Base-by-base conservation (phyloP, 2,888 invertebrate species). In the Argyresthia goedartella region DNA sequence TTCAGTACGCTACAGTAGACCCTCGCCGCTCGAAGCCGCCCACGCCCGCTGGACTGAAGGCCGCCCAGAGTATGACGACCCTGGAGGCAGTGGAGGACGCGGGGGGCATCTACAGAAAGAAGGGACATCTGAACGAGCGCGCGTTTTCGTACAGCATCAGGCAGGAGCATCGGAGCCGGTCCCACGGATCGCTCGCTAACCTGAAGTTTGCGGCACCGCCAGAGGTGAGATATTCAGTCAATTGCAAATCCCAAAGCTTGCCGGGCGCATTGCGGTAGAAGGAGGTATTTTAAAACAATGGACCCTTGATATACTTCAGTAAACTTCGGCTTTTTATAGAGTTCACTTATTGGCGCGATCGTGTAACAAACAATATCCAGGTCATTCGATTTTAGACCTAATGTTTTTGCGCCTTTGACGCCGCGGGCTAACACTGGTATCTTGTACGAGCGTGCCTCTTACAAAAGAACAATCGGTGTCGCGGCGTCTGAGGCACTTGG, bases 131-230 rank as follows among this genome's bases (percentile, higher is more conserved):
- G 59, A 97, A 97, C 77, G 97, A 97, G 75, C 88, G 96, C 51
- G 97, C 97, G 25, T 97, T 97, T 72, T 95, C 95, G 53, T 96
- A 97, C 81, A 96, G 96, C 62, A 97, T 97, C 69, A 88, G 97
- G 53, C 96, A 97, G 74, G 97, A 97, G 73, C 96, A 97, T 72
- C 90, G 97, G 59, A 96, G 96, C 72, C 89, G 97, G 56, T 96
- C 96, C 66, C 96, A 97, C 76, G 96, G 96, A 55, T 95, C 95
- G 55, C 87, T 97, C 72, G 95, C 96, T 56, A 96, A 96, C 71
- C 86, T 97, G 56, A 95, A 96, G 73, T 96, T 96, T 79, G 95
- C 93, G 62, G 92, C 93, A 59, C 93, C 94, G 58, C 87, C 87
- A 46, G 87, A 87, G 78, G 87, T 87, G 59, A 81, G 85, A 25